These are phyloP conservation scores for Phasianus colchicus DNA, from an alignment of 2,113 vertebrate species.

Conservation along the genomic window DNA sequence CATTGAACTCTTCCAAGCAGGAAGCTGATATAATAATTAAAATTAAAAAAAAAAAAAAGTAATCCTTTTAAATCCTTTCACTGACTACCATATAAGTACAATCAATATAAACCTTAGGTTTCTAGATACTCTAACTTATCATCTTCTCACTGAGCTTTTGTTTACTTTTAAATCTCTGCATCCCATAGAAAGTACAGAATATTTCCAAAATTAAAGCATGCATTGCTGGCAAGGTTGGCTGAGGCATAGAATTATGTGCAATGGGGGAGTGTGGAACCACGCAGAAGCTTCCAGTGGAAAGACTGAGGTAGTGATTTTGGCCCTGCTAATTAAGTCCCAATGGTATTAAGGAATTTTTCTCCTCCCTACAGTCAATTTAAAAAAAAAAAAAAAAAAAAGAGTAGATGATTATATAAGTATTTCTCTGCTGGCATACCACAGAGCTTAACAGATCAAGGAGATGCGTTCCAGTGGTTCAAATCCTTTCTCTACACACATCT, in stretches of 20 bases:
- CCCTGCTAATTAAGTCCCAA: background rate
- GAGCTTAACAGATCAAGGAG: constrained; percentile 3
- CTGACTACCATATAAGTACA: background rate
- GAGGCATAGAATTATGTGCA: background rate
- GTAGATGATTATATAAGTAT: background rate
- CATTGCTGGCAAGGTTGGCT: background rate
- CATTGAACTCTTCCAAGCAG: background rate
- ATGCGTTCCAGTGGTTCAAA: background rate
- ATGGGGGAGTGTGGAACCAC: background rate
- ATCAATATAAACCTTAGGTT: background rate
- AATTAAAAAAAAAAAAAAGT: background rate
- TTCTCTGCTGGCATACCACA: background rate
- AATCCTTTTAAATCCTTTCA: background rate
- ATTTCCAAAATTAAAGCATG: background rate
- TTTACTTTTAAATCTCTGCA: background rate
- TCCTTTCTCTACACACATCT: background rate
- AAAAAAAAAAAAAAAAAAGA: background rate
- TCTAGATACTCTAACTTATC: background rate
- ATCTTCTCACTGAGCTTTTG: background rate
- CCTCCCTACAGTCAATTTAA: background rate
- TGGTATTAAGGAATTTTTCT: background rate
- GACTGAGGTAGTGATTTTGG: background rate
- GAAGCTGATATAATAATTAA: background rate
- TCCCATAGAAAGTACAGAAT: background rate
- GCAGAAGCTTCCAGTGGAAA: background rate